phyloP scores from a whole-genome alignment of 2,888 invertebrate species.

The Opisthograptis luteolata region DNA sequence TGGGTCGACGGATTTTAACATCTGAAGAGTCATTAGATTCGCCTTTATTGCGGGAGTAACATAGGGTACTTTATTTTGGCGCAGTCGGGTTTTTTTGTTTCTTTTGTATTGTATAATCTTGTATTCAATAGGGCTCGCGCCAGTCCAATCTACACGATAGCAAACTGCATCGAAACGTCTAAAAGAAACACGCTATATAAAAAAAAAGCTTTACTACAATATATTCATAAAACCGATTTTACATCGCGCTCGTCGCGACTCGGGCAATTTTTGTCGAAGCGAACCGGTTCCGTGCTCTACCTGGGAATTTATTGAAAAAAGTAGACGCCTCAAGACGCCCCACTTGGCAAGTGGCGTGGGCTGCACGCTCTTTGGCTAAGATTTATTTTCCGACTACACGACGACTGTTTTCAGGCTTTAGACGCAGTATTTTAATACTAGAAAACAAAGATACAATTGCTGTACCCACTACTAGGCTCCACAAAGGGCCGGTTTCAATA shows the following conservation, averaged over 20 bases:
- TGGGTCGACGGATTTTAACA: too few relatives aligned
- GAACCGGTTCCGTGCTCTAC: conserved; percentile 29
- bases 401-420: not conserved
- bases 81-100: too few relatives aligned
- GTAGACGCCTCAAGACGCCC: conserved; percentile 16
- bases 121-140: too few relatives aligned
- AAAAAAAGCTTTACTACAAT: not conserved
- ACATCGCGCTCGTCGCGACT: conserved; percentile 4
- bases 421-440: too few relatives aligned
- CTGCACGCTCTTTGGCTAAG: not conserved
- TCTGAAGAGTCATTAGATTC: too few relatives aligned
- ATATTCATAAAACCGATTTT: conserved; percentile 5
- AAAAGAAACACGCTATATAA: conserved; percentile 1
- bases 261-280: conserved; percentile 24
- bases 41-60: too few relatives aligned
- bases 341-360: conserved; percentile 1
- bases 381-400: conserved; percentile 9
- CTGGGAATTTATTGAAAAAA: conserved; percentile 24
- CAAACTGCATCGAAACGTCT: not conserved
- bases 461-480: too few relatives aligned
- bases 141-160: not conserved
- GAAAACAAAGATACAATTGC: too few relatives aligned
- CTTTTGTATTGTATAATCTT: too few relatives aligned
- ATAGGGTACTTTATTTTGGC: too few relatives aligned
- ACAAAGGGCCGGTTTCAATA: too few relatives aligned